Evolutionary conservation across 2,113 vertebrate genomes (phyloP), one percentile per base, ranked within the genome.

Genomic region (Brevimyrus niger): DNA sequence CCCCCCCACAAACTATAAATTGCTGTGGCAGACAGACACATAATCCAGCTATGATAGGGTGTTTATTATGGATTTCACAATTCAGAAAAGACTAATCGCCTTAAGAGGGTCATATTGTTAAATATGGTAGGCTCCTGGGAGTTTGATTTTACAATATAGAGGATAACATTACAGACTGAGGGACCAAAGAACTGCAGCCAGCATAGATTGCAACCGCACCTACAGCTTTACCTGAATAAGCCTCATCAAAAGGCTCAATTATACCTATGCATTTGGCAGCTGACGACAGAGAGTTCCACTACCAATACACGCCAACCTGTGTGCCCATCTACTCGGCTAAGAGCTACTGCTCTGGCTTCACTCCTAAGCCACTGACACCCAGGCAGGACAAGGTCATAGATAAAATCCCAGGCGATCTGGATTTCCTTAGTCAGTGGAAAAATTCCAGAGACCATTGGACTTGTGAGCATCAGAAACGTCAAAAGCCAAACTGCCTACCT

Each of bases 401-500:
- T 92, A 92, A 92, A 87, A 73, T 55, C 65, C 89, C n/a, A 87
- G 88, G 88, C 87, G 87, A 91, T 91, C 89, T 90, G 83, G 87
- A 83, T 90, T 92, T 92, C 90, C 61, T 89, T 88, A 89, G 48
- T 88, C 89, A 87, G 85, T 88, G 90, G 89, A 90, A 89, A 89
- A 89, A 87, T 89, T 83, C 86, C 48, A 76, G 17, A 48, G 31
- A 53, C 35, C 31, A 55, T 27, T n/a, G 42, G 23, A 87, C 23
- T 73, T 44, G 6, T 23, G n/a, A 31, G 44, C 19, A 31, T 55
- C 65, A 53, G 21, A 73, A 73, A 80, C n/a, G 7, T 38, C 51
- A 82, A 82, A 80, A 27, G 27, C 69, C 53, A 80, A 61, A 92
- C 90, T 93, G 94, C 96, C 94, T 96, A 96, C 96, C 96, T 97